Base-by-base conservation (phyloP, 1,140 invertebrate genomes). In the Heliconius himera region DNA sequence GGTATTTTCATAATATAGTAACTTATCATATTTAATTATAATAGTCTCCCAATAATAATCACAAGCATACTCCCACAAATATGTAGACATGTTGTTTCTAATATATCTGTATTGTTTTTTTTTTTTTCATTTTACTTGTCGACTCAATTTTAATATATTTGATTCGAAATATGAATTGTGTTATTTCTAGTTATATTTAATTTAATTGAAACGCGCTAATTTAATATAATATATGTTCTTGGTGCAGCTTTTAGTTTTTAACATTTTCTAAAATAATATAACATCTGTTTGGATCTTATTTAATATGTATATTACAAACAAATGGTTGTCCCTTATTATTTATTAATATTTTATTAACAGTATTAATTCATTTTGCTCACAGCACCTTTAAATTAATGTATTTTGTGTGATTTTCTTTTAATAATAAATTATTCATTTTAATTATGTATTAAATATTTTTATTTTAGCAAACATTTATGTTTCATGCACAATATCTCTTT, bases 311-410 rank as follows among this genome's bases (percentile, higher is more conserved):
- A 2, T 51, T 51, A 51, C 18, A 51, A 51, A 51, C 18, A 51
- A 51, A 51, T 51, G 49, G 49, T 51, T 20, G 49, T 51, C 5
- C 5, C 8, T 22, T 60, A 22, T 60, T 60, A 22, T 60, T 60
- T 60, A 66, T 66, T 29, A 13, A 26, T 26, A 66, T 13, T 29
- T 66, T 66, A 26, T 66, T 66, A 66, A 66, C 60, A 66, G 60
- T 66, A 66, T 66, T 66, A 66, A 66, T 66, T 26, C 11, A 66
- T 66, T 66, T 66, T 66, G 60, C 60, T 66, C 60, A 66, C 60
- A 60, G n/a, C 20, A 13, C 26, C 4, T 26, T 26, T 60, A 60
- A 22, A 60, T 66, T 66, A 66, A 66, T 66, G n/a, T 29, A 66
- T 13, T 13, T 66, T 66, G 60, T 66, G 60, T 66, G 60, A 66